phyloP scores from a whole-genome alignment of 1,140 invertebrate genomes.

The Drosophila cardini region DNA sequence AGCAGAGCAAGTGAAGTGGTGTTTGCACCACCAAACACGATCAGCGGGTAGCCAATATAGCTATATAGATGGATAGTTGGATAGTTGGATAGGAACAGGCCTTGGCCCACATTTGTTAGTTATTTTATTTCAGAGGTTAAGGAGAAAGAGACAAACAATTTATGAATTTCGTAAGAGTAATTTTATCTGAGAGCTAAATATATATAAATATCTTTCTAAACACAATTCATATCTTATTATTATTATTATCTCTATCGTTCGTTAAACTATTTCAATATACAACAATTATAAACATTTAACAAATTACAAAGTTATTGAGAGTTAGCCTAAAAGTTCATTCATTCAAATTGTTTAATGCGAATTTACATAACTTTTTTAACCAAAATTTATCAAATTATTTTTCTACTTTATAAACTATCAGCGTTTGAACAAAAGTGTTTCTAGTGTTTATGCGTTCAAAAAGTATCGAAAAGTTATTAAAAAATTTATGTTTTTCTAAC shows the following conservation, averaged over 20 bases:
- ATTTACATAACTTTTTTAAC: conserved; percentile 67
- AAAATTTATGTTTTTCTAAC: conserved; percentile 52
- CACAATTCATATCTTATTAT: conserved; percentile 31
- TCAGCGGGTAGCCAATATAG: conserved; percentile 24
- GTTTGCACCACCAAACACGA: conserved; percentile 6
- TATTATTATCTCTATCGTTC: conserved; percentile 71
- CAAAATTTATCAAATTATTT: conserved; percentile 50
- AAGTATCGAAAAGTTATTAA: conserved; percentile 52
- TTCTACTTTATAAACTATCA: conserved; percentile 60
- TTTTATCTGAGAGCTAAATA: conserved; percentile 76
- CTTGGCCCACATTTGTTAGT: conserved; percentile 53
- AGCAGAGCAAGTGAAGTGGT: conserved; percentile 19
- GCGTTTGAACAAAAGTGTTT: conserved; percentile 64
- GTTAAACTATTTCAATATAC: conserved; percentile 66
- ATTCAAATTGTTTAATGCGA: conserved; percentile 74
- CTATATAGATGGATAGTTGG: conserved; percentile 20
- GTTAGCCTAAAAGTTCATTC: conserved; percentile 81
- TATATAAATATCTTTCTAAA: conserved; percentile 44
- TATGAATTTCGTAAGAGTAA: conserved; percentile 57
- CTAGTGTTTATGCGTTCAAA: conserved; percentile 61
- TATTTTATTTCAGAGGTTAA: conserved; percentile 61
- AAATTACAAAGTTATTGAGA: conserved; percentile 76
- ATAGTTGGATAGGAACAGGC: no score
- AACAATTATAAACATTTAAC: conserved; percentile 57
- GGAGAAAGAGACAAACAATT: conserved; percentile 75